phyloP scores from a whole-genome alignment of 1,140 invertebrate genomes.

The Aleiodes sp. region DNA sequence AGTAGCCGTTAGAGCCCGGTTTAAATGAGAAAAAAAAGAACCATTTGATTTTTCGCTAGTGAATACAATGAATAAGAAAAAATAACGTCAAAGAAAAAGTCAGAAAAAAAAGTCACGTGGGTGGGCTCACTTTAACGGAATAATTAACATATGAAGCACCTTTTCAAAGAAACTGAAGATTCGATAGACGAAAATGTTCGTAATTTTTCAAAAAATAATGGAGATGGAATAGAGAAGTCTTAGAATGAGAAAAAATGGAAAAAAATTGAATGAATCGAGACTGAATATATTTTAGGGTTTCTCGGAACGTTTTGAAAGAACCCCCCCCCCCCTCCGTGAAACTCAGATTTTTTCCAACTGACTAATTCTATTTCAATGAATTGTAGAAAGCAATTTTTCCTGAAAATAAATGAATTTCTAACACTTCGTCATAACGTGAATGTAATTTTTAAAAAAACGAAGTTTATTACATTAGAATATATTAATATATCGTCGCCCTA shows the following conservation, averaged over 20 bases:
- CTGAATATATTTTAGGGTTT: conserved; percentile 1
- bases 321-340: too few relatives aligned
- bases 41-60: conserved; percentile 33
- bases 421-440: too few relatives aligned
- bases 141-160: conserved; percentile 35
- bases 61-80: not conserved
- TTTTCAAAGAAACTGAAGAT: not conserved
- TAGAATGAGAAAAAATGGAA: not conserved
- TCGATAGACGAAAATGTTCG: conserved; percentile 33
- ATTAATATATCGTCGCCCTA: too few relatives aligned
- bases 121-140: conserved; percentile 3
- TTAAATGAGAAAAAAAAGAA: conserved; percentile 7
- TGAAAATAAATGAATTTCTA: not conserved
- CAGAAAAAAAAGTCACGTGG: conserved; percentile 5
- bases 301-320: conserved; percentile 3
- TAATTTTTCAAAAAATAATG: conserved; percentile 9
- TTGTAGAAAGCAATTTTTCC: not conserved
- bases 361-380: not conserved
- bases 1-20: conserved; percentile 14
- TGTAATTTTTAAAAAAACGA: too few relatives aligned
- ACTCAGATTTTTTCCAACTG: not conserved
- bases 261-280: not conserved
- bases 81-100: conserved; percentile 23
- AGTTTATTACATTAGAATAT: too few relatives aligned
- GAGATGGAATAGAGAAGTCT: not conserved